Evolutionary conservation across 2,113 vertebrate species (phyloP).

Genomic region (Oxygymnocypris stewartii): DNA sequence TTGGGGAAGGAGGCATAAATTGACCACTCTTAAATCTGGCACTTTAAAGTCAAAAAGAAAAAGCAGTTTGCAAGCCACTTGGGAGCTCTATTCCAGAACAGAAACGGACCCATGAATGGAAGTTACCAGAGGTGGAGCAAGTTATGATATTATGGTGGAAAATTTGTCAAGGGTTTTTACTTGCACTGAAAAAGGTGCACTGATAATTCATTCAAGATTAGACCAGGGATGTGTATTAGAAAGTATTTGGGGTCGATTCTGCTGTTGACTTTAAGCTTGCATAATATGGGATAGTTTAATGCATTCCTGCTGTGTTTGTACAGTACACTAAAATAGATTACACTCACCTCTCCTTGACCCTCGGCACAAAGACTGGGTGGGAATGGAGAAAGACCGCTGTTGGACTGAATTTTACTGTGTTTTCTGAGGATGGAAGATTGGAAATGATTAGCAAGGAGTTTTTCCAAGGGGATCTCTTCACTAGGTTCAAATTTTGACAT

Average conservation of each 20-base stretch:
- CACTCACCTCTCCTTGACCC: conserved; percentile 92
- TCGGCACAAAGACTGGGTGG: conserved; percentile 79
- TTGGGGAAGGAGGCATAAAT: background rate
- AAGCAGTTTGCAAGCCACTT: background rate
- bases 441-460: background rate
- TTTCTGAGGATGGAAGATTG: conserved; percentile 79
- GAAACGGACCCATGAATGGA: background rate
- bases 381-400: conserved; percentile 82
- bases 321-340: background rate
- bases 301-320: background rate
- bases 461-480: background rate
- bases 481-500: background rate
- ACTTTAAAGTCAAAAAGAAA: background rate
- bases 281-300: background rate
- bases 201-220: background rate
- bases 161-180: background rate
- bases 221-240: background rate
- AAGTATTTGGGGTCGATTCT: background rate
- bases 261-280: background rate
- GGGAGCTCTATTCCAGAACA: background rate
- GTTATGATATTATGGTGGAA: background rate
- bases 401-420: conserved; percentile 93
- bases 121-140: background rate
- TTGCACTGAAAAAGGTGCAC: background rate
- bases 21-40: background rate